Evolutionary conservation across 2,888 invertebrate genomes (phyloP), one percentile per base, ranked within the genome.

Genomic region (Agrenia bidenticulata): DNA sequence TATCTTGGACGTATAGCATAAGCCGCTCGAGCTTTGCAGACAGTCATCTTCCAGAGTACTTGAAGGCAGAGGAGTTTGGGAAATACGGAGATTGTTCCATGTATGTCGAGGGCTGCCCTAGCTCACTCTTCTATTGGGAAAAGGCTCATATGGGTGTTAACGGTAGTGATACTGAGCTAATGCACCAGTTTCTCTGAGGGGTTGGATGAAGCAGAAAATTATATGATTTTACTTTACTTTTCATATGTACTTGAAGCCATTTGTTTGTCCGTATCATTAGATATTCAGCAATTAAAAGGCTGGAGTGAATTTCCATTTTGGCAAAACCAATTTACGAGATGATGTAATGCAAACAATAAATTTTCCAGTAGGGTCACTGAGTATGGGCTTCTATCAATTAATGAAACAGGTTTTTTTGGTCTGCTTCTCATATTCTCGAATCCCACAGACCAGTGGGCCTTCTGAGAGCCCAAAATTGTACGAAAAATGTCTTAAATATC

Each of bases 21-120:
- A 66, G 65, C 23, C 65, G 67, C 5, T 70, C 67, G 17, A 53
- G 39, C 13, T 70, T 66, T 63, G 67, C 67, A 2, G 58, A 70
- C 24, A 70, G 61, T 11, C 58, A 61, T 23, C 56, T 70, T 13
- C 24, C 59, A 2, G 65, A 70, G 39, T 64, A 70, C 53, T 41
- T 66, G 2, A 19, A 27, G 23, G 67, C 70, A 21, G 70, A 67
- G 41, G 39, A 61, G 23, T 42, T 41, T 2, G 70, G 70, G 13
- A 61, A 56, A 45, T 17, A 42, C 9, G 66, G 70, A 21, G 27
- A 70, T 27, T 67, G 70, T 50, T 32, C 61, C 23, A 49, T 49
- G 42, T 70, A 65, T 41, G 27, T 41, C 7, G 26, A 19, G 1
- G 23, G 57, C 2, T 70, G 67, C 24, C 21, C 21, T 7, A 56